A percentile compares a stretch with the other conserved stretches of the same genome.
These are phyloP conservation scores for Enteromius paludinosus DNA, from an alignment of 2,797 vertebrate species.

Conservation along the genomic window DNA sequence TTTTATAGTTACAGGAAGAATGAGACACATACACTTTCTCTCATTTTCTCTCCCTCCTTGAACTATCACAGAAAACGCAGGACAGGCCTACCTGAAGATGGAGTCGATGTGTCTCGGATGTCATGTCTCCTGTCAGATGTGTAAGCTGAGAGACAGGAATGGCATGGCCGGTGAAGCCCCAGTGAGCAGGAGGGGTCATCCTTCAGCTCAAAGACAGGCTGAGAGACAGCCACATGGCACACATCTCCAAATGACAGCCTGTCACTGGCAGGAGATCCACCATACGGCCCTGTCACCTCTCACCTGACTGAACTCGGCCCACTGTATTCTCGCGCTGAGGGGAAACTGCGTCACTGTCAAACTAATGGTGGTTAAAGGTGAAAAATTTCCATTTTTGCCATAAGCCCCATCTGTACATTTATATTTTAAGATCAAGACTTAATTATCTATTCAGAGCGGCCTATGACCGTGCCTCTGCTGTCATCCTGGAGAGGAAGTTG, in stretches of 20 bases:
- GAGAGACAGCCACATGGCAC: constrained; percentile 66
- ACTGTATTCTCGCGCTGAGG: constrained; percentile 54
- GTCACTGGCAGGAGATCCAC: constrained; percentile 61
- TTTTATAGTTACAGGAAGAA: constrained; percentile 36
- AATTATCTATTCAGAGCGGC: constrained; percentile 58
- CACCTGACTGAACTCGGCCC: constrained; percentile 61
- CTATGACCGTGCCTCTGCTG: constrained; percentile 44
- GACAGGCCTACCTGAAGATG: constrained; percentile 66
- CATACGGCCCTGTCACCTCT: constrained; percentile 66
- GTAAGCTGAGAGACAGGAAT: constrained; percentile 90
- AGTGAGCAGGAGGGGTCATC: constrained; percentile 88
- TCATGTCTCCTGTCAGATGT: constrained; percentile 95
- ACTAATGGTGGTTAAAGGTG: constrained; percentile 60
- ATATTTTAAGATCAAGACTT: constrained; percentile 63
- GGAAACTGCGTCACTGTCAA: constrained; percentile 63
- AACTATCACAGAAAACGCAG: constrained; percentile 78
- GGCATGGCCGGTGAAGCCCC: constrained; percentile 87
- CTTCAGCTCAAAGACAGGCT: constrained; percentile 83
- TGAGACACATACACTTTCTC: constrained; percentile 42
- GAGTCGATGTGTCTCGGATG: constrained; percentile 89
- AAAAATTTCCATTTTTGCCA: constrained; percentile 62
- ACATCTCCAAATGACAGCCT: constrained; percentile 64
- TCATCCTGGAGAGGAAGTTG: constrained; percentile 28
- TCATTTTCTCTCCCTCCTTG: constrained; percentile 72
- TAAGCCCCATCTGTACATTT: constrained; percentile 63